Percentiles rank a stretch among this genome's conserved stretches.
Conservation (phyloP, 2,888 invertebrate species). For the Poecilobothrus nobilitatus region DNA sequence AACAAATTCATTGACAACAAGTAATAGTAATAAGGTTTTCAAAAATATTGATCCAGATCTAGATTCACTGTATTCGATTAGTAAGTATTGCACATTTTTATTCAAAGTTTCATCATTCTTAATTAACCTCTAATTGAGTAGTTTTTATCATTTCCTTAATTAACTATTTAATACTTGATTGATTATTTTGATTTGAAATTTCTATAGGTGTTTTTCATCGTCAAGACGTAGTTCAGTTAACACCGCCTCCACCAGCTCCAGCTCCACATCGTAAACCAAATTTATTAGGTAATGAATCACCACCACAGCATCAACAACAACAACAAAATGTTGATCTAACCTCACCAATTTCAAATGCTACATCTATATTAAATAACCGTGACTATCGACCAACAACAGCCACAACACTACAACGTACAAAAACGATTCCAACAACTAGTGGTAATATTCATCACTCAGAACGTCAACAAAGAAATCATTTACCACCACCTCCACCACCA, state of each 20-base stretch:
- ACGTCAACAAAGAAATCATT: constrained; percentile 24
- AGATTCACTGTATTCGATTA: constrained; percentile 66
- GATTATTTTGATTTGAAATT: background rate
- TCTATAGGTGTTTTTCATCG: constrained; percentile 39
- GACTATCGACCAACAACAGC: constrained; percentile 15
- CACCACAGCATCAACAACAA: constrained; percentile 19
- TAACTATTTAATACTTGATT: background rate
- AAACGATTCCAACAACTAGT: constrained; percentile 22
- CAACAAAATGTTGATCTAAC: constrained; percentile 14
- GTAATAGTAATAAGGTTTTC: constrained; percentile 36
- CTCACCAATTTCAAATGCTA: constrained; percentile 16
- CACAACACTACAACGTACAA: constrained; percentile 19
- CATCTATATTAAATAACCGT: constrained; percentile 19
- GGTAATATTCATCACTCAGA: background rate
- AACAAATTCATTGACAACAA: constrained; percentile 10
- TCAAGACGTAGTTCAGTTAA: constrained; percentile 46
- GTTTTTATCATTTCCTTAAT: background rate
- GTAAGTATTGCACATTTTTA: constrained; percentile 46
- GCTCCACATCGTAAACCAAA: constrained; percentile 59
- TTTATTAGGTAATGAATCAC: constrained; percentile 26
- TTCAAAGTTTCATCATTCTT: too few species aligned
- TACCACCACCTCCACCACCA: constrained; percentile 34
- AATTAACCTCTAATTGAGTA: background rate
- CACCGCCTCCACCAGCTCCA: constrained; percentile 67
- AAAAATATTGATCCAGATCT: constrained; percentile 51